Base-by-base conservation (phyloP, 2,888 invertebrate genomes). In the Dendrolimus houi region DNA sequence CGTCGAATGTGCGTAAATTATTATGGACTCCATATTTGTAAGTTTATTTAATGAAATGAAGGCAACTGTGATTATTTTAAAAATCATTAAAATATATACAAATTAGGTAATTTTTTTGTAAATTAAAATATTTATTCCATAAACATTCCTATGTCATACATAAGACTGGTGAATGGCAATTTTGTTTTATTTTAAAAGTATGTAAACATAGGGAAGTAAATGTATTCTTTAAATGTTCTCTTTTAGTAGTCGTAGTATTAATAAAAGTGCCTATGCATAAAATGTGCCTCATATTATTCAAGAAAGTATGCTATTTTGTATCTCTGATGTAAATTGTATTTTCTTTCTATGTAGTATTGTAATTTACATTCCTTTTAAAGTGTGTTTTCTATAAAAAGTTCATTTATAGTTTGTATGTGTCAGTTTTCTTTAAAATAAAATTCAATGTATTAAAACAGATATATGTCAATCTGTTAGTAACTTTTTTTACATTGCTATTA, bases 81-180 rank as follows among this genome's bases (percentile, higher is more conserved):
- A 67, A 67, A 62, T 68, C 68, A 66, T 29, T 60, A 57, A 58
- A 56, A 52, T 61, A 53, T 58, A 58, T 60, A 65, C 29, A 60
- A 57, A 65, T 60, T 14, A 53, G 53, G 9, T 14, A 13, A 53
- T 12, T 17, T 13, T 53, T 13, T 14, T 29, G 29, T 29, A 29
- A 29, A 29, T 29, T 29, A 29, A 29, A 6, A 29, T 29, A 29
- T 29, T 29, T 29, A 29, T 29, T 29, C 29, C 29, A 29, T 29
- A 29, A 29, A 29, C 29, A 29, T 29, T 29, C 29, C 29, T 29
- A 29, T 29, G 29, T 29, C 29, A 6, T 29, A 29, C 6, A 29
- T 29, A 29, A 29, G 29, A 29, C 29, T 29, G 29, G 29, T 29
- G 29, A 29, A 29, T 29, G 29, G 29, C 29, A 29, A 29, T 29